A percentile compares a stretch with the other conserved stretches of the same genome.
Conservation (phyloP, 1,140 invertebrate species). For the Solen grandis region DNA sequence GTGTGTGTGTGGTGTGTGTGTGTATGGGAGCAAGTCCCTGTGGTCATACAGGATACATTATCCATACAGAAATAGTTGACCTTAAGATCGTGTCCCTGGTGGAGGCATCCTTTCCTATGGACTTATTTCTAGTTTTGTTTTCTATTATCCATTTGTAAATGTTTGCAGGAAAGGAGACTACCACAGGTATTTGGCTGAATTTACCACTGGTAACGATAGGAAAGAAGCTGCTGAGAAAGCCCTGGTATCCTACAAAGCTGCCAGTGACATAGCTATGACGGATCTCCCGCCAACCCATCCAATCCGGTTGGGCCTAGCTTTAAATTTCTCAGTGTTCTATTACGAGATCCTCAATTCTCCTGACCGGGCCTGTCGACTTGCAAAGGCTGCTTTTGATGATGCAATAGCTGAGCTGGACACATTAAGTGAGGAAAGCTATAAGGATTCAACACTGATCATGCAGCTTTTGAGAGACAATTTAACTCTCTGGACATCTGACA, state of each 20-base stretch:
- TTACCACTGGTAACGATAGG: conserved; percentile 95
- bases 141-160: no score
- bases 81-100: no score
- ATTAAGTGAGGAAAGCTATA: conserved; percentile 98
- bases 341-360: conserved; percentile 99
- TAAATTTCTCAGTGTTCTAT: conserved; percentile 98
- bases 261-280: conserved; percentile 95
- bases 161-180: conserved; percentile 93
- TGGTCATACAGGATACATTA: no score
- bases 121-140: no score
- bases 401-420: conserved; percentile 98
- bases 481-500: conserved; percentile 98
- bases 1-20: no score
- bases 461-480: conserved; percentile 99
- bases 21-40: no score
- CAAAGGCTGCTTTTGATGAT: conserved; percentile 94
- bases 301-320: conserved; percentile 90
- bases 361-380: conserved; percentile 83
- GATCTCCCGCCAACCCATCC: conserved; percentile 98
- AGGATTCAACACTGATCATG: conserved; percentile 99
- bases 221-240: conserved; percentile 98
- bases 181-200: conserved; percentile 97
- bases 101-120: no score
- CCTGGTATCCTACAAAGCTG: conserved; percentile 97
- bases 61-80: no score